Percentiles rank a stretch among this genome's conserved stretches.
Evolutionary conservation across 2,888 invertebrate genomes (phyloP).

Genomic region (Polyploca ridens): DNA sequence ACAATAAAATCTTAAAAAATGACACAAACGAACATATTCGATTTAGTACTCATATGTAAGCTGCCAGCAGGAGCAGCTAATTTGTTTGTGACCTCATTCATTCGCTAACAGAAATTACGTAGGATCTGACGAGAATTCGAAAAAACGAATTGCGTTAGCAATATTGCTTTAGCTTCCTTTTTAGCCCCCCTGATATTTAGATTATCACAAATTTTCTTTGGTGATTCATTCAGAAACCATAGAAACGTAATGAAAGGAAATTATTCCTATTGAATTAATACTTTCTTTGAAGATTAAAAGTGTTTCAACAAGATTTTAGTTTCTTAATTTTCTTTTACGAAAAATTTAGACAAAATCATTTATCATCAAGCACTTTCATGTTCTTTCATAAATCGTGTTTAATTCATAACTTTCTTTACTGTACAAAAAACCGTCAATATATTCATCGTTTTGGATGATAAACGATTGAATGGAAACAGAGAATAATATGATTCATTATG

Average conservation of each 20-base stretch:
- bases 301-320: not conserved
- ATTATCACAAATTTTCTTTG: not conserved
- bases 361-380: too few species aligned
- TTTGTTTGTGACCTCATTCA: too few species aligned
- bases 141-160: too few species aligned
- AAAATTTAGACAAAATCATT: not conserved
- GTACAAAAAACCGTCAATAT: not conserved
- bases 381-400: not conserved
- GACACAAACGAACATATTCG: too few species aligned
- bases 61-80: too few species aligned
- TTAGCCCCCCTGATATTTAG: too few species aligned
- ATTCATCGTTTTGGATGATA: not conserved
- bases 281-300: slow-evolving; percentile 12
- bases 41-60: too few species aligned
- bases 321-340: not conserved
- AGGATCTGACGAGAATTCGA: too few species aligned
- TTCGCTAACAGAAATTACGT: too few species aligned
- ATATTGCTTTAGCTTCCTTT: too few species aligned
- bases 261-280: not conserved
- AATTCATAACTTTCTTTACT: not conserved
- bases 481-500: not conserved
- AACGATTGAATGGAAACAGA: not conserved
- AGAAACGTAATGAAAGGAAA: not conserved
- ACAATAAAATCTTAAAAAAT: too few species aligned
- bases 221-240: not conserved